Evolutionary conservation across 2,888 invertebrate genomes (phyloP).

Genomic region (Sinotaia quadrata): DNA sequence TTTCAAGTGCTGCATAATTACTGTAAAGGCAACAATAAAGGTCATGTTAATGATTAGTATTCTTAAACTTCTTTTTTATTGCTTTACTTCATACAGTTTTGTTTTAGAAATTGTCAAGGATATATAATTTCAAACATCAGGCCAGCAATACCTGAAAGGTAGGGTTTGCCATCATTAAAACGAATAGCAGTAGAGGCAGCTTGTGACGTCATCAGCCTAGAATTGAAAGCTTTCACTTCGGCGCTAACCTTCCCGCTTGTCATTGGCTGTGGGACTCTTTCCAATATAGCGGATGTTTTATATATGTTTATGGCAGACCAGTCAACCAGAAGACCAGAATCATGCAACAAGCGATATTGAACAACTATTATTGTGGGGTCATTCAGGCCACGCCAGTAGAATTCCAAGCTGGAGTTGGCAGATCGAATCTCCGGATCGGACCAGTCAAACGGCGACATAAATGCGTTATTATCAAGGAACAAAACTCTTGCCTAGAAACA

Average conservation of each 20-base stretch:
- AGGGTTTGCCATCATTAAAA: neutral
- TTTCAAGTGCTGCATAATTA: too few species aligned
- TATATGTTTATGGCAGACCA: conserved; percentile 12
- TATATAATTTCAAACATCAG: too few species aligned
- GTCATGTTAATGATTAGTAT: too few species aligned
- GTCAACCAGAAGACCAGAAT: neutral
- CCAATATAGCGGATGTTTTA: conserved; percentile 8
- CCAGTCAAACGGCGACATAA: conserved; percentile 12
- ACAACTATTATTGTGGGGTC: conserved; percentile 1
- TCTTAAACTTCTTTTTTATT: too few species aligned
- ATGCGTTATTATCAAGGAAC: neutral
- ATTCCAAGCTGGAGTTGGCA: conserved; percentile 9
- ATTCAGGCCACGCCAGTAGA: conserved; percentile 9
- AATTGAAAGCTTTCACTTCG: too few species aligned
- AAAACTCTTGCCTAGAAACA: neutral
- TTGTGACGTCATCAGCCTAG: conserved; percentile 13
- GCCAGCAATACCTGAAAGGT: conserved; percentile 2
- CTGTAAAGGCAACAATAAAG: too few species aligned
- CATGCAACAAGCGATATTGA: conserved; percentile 3
- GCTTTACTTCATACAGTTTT: too few species aligned
- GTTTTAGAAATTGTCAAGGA: too few species aligned
- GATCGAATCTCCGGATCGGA: conserved; percentile 6
- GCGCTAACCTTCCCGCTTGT: neutral
- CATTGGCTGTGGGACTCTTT: neutral
- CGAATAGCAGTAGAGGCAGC: neutral